Evolutionary conservation across 2,113 vertebrate genomes (phyloP).

Genomic region (Anser brachyrhynchus): DNA sequence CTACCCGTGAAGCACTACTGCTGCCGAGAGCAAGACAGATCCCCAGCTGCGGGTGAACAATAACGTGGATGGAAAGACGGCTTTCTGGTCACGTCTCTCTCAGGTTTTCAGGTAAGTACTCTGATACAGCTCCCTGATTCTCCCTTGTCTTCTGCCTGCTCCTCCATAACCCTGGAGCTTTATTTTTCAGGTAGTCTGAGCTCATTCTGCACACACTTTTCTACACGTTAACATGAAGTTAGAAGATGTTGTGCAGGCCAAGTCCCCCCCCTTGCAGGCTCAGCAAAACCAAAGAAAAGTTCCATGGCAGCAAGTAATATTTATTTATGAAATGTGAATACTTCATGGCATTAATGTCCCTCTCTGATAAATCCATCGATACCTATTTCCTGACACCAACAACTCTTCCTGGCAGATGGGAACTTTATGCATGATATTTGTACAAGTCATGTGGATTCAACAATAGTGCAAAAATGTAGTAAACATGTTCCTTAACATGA

Average conservation of each 20-base stretch:
- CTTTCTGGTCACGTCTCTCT: not conserved
- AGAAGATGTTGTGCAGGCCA: not conserved
- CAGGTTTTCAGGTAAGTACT: not conserved
- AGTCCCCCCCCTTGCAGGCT: not conserved
- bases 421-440: not conserved
- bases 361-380: not conserved
- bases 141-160: not conserved
- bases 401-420: not conserved
- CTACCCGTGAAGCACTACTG: fast-evolving
- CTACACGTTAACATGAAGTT: not conserved
- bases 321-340: not conserved
- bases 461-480: not conserved
- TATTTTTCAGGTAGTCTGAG: not conserved
- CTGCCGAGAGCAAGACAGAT: not conserved
- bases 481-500: not conserved
- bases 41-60: not conserved
- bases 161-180: not conserved
- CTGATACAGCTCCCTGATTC: not conserved
- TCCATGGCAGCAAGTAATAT: no score
- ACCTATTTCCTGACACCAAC: not conserved
- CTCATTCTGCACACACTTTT: not conserved
- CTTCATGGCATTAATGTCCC: not conserved
- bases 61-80: not conserved
- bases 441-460: not conserved
- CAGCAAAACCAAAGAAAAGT: not conserved